These are phyloP conservation scores for Umimayanthus chanpuru DNA, from an alignment of 92 coral and sea anemone genomes.

Conservation along the genomic window DNA sequence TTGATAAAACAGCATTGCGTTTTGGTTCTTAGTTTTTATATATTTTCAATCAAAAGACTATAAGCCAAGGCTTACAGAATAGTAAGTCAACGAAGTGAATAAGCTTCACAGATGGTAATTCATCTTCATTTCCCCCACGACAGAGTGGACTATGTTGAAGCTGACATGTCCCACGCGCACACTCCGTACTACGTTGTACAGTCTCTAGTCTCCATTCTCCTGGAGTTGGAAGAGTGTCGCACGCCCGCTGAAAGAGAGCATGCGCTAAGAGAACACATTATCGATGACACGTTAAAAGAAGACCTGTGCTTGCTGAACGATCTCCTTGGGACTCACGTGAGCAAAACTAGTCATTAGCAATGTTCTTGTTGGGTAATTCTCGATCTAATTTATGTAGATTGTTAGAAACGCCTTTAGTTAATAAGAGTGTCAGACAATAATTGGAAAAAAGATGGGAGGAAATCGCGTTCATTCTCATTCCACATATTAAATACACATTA, in stretches of 20 bases:
- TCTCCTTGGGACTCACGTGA: conserved; percentile 93
- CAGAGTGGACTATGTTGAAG: conserved; percentile 97
- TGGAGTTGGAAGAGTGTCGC: conserved; percentile 83
- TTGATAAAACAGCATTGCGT: no score
- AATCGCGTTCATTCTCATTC: no score
- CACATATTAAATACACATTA: no score
- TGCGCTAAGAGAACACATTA: conserved; percentile 80
- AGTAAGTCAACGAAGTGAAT: no score
- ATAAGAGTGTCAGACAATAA: neutral
- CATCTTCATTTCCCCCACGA: neutral
- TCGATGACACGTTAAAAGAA: conserved; percentile 73
- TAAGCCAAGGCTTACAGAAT: no score
- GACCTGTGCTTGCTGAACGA: conserved; percentile 88
- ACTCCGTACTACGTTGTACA: conserved; percentile 94
- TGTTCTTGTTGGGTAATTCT: neutral
- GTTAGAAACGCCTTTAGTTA: neutral
- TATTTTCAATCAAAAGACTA: no score
- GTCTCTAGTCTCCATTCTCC: conserved; percentile 78
- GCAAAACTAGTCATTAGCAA: conserved; percentile 3
- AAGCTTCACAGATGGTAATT: neutral
- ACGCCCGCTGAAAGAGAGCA: conserved; percentile 85
- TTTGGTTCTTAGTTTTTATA: no score
- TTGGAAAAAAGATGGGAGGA: neutral
- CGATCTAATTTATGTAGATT: no score
- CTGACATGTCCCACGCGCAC: conserved; percentile 99